Conservation (phyloP, 2,888 invertebrate genomes). For the Uloborus plumipes region DNA sequence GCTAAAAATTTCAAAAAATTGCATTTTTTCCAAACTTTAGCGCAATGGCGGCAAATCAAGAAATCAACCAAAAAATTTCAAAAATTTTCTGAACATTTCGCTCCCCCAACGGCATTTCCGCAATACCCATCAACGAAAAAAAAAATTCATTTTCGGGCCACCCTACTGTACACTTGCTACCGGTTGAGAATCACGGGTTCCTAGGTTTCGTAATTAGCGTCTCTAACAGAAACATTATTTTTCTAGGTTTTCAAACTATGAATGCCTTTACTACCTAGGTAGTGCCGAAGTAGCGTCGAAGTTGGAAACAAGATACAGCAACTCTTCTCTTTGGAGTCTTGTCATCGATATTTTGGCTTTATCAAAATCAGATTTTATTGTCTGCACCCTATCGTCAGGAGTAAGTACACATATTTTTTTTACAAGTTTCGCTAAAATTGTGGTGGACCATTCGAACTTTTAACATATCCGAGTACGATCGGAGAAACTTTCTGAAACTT, state of each 20-base stretch:
- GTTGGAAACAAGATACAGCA: constrained; percentile 45
- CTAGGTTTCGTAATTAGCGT: not conserved
- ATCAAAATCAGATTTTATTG: constrained; percentile 48
- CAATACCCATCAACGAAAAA: no score
- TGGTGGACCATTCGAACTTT: no score
- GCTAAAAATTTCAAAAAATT: no score
- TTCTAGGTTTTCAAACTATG: constrained; percentile 44
- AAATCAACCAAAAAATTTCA: no score
- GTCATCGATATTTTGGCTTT: constrained; percentile 43
- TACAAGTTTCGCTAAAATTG: not conserved
- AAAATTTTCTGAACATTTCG: no score
- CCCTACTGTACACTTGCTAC: no score
- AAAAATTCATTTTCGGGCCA: no score
- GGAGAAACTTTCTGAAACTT: no score
- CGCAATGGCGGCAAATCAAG: no score
- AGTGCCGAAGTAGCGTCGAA: constrained; percentile 43
- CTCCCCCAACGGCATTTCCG: no score
- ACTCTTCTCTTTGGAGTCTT: constrained; percentile 31
- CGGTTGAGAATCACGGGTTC: not conserved
- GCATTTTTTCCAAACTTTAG: no score
- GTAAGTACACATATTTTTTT: constrained; percentile 27
- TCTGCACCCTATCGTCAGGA: constrained; percentile 60
- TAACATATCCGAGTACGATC: no score
- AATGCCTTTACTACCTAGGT: constrained; percentile 35
- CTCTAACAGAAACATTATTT: not conserved